Evolutionary conservation across 2,113 vertebrate genomes (phyloP).

Genomic region (Eonycteris spelaea): DNA sequence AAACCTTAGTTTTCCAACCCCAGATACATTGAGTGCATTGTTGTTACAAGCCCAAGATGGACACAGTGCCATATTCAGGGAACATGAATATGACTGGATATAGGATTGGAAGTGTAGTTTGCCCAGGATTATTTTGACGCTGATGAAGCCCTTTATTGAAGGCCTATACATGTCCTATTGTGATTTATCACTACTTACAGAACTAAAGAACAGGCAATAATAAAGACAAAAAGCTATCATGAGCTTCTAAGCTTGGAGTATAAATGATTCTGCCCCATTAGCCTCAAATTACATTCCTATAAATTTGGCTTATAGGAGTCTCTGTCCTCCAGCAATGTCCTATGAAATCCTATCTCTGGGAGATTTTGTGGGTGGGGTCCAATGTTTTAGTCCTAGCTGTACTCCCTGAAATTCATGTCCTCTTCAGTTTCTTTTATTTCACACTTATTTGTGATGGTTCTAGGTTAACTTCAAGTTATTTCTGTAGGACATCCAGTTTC

Average conservation of each 20-base stretch:
- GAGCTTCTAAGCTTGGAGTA: neutral
- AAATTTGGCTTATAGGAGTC: neutral
- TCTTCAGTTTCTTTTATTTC: neutral
- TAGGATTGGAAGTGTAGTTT: neutral
- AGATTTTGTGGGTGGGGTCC: neutral
- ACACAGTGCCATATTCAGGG: neutral
- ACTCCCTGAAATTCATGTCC: neutral
- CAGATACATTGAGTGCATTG: neutral
- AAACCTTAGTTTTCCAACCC: neutral
- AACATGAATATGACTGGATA: neutral
- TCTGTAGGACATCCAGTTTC: neutral
- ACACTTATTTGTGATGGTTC: neutral
- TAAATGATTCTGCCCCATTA: neutral
- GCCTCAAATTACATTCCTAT: neutral
- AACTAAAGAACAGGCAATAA: neutral
- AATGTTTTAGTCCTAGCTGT: neutral
- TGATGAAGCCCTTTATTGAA: slow-evolving; percentile 40
- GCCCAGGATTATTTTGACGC: neutral
- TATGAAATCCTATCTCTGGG: neutral
- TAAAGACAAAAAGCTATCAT: slow-evolving; percentile 13
- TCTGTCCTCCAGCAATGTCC: neutral
- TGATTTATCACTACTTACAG: neutral
- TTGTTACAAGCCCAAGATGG: neutral
- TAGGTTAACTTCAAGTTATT: neutral
- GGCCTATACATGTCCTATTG: neutral